phyloP scores from a whole-genome alignment of 2,797 vertebrate species.

The Hydrophis major region DNA sequence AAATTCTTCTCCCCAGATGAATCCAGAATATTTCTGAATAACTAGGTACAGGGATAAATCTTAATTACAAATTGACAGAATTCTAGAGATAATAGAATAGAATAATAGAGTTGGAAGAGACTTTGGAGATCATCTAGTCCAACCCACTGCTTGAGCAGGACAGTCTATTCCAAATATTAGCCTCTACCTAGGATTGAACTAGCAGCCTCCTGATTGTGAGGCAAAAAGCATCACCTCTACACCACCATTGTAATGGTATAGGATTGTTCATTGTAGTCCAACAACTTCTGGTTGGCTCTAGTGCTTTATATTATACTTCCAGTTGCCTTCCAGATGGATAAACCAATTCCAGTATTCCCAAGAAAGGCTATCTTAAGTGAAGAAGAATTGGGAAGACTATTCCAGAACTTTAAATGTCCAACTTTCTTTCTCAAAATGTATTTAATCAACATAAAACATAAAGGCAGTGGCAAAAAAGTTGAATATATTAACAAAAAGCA shows the following conservation, averaged over 20 bases:
- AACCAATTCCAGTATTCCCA: not conserved
- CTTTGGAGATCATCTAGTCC: too few relatives aligned
- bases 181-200: too few relatives aligned
- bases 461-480: not conserved
- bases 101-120: too few relatives aligned
- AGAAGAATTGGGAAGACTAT: not conserved
- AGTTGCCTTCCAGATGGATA: not conserved
- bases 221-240: too few relatives aligned
- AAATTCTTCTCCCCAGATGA: not conserved
- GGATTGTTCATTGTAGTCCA: not conserved
- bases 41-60: not conserved
- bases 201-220: too few relatives aligned
- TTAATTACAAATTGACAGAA: too few relatives aligned
- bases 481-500: not conserved
- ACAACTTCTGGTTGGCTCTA: not conserved
- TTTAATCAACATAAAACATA: not conserved
- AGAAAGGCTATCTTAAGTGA: not conserved
- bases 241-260: not conserved
- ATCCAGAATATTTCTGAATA: not conserved
- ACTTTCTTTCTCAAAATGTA: not conserved
- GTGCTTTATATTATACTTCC: not conserved
- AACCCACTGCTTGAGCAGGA: too few relatives aligned
- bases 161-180: too few relatives aligned
- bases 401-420: not conserved
- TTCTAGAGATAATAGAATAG: too few relatives aligned